Evolutionary conservation across 2,888 invertebrate genomes (phyloP).

Genomic region (Leuctra nigra): DNA sequence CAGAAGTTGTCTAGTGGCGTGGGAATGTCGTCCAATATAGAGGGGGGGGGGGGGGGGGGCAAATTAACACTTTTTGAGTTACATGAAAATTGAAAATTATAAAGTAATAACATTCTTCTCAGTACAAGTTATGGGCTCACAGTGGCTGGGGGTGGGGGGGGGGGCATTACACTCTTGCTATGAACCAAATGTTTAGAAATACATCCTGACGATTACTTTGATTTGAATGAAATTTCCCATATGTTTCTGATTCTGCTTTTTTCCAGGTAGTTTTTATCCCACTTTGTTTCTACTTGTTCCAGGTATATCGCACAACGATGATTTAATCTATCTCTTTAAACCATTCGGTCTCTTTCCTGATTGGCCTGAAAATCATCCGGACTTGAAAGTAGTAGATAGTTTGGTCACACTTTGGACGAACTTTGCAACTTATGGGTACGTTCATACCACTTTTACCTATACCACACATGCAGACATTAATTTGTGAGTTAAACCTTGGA

Average conservation of each 20-base stretch:
- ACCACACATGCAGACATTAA: background rate
- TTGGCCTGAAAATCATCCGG: conserved; percentile 36
- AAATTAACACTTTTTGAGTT: too few species aligned
- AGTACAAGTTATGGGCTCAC: too few species aligned
- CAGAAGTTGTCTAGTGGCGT: background rate
- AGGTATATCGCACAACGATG: conserved; percentile 47
- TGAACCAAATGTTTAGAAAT: too few species aligned
- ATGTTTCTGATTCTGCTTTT: too few species aligned
- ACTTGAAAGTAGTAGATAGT: conserved; percentile 38
- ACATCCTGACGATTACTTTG: too few species aligned
- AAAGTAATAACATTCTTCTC: too few species aligned
- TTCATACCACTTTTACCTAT: background rate
- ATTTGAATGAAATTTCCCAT: too few species aligned
- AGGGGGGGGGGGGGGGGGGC: background rate
- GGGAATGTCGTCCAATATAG: background rate
- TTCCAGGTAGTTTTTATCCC: too few species aligned
- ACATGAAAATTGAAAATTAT: too few species aligned
- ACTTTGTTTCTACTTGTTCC: conserved; percentile 27
- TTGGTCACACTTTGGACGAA: conserved; percentile 43
- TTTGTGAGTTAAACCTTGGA: background rate
- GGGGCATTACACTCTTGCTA: too few species aligned
- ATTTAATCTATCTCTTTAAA: conserved; percentile 46
- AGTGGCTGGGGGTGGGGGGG: too few species aligned
- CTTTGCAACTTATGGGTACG: background rate
- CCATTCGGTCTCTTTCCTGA: conserved; percentile 41